These are phyloP conservation scores for Polydrusus tereticollis DNA, from an alignment of 2,888 invertebrate species.

Conservation along the genomic window DNA sequence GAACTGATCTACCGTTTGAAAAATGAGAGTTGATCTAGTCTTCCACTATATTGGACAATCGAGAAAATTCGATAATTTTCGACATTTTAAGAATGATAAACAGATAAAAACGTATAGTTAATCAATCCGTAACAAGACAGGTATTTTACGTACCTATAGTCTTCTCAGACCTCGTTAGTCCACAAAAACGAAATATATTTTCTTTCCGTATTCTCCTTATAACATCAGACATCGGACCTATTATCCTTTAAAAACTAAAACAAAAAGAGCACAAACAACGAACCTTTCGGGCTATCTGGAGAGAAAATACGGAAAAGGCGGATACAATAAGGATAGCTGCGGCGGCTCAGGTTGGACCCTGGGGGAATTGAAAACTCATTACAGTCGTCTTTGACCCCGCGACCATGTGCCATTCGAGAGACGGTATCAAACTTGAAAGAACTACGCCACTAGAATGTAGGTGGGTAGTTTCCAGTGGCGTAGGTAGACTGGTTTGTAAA, in stretches of 20 bases:
- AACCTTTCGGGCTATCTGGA: conserved; percentile 29
- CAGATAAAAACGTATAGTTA: no score
- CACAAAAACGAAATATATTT: conserved; percentile 10
- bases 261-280: conserved; percentile 43
- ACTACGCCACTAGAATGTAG: conserved; percentile 50
- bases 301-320: conserved; percentile 48
- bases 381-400: conserved; percentile 66
- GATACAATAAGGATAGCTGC: conserved; percentile 59
- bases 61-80: no score
- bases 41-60: no score
- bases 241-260: conserved; percentile 47
- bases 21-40: no score
- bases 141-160: neutral
- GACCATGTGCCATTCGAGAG: conserved; percentile 62
- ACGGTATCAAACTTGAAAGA: conserved; percentile 62
- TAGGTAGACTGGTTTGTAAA: neutral
- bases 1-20: no score
- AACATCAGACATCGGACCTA: conserved; percentile 35
- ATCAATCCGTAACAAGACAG: no score
- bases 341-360: conserved; percentile 56
- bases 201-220: conserved; percentile 16
- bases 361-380: conserved; percentile 67
- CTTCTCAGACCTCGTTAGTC: neutral
- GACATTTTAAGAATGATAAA: no score
- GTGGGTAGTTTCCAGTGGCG: neutral